A percentile compares a stretch with the other conserved stretches of the same genome.
Conservation (phyloP, 1,140 invertebrate genomes). For the Leptoteleia sp. region DNA sequence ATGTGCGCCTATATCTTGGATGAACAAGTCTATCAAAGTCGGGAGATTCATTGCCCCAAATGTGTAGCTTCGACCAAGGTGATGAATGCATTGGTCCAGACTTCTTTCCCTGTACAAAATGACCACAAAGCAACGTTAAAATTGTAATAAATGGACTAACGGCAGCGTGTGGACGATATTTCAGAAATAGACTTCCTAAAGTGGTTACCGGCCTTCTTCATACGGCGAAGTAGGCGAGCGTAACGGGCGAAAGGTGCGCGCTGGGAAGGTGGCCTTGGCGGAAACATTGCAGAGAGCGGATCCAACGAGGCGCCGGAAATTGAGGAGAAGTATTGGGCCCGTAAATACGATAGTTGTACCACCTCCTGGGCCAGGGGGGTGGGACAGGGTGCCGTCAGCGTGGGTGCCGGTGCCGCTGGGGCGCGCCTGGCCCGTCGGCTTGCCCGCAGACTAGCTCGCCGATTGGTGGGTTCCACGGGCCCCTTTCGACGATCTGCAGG, state of each 20-base stretch:
- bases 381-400: constrained; percentile 78
- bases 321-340: constrained; percentile 54
- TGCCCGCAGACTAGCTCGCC: constrained; percentile 78
- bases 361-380: constrained; percentile 78
- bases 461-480: constrained; percentile 72
- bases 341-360: constrained; percentile 72
- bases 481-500: constrained; percentile 73
- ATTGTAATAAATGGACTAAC: too few relatives aligned
- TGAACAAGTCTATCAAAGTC: too few relatives aligned
- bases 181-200: constrained; percentile 42
- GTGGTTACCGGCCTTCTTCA: constrained; percentile 8
- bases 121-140: too few relatives aligned
- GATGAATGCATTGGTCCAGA: too few relatives aligned
- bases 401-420: constrained; percentile 77
- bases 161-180: constrained; percentile 9
- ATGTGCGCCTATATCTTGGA: too few relatives aligned
- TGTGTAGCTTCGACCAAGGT: too few relatives aligned
- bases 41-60: too few relatives aligned
- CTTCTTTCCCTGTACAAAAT: too few relatives aligned
- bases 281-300: constrained; percentile 48
- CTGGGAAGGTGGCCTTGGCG: constrained; percentile 24
- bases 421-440: constrained; percentile 79
- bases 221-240: constrained; percentile 21
- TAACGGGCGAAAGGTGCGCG: constrained; percentile 17
- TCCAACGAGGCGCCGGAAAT: constrained; percentile 28